phyloP scores from a whole-genome alignment of 1,140 invertebrate species.

The Drosophila malerkotliana region DNA sequence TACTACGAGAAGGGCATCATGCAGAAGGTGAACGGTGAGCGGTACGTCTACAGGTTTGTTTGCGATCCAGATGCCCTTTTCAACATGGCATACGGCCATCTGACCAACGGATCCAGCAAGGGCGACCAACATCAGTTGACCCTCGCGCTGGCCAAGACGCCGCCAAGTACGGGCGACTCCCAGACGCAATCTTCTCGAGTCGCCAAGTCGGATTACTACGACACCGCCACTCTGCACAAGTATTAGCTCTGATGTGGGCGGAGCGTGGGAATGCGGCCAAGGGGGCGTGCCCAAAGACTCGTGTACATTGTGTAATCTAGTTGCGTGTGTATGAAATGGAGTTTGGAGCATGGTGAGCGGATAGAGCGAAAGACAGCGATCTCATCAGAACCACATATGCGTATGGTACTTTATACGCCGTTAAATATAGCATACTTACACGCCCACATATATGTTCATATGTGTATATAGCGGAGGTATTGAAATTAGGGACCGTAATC shows the following conservation, averaged over 20 bases:
- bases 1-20: slow-evolving; percentile 99
- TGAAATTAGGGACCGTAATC: slow-evolving; percentile 5
- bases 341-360: slow-evolving; percentile 4
- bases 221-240: slow-evolving; percentile 61
- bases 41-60: slow-evolving; percentile 98
- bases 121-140: slow-evolving; percentile 68
- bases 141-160: slow-evolving; percentile 56
- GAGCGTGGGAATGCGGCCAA: slow-evolving; percentile 41
- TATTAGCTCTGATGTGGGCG: slow-evolving; percentile 47
- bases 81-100: slow-evolving; percentile 89
- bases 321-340: slow-evolving; percentile 35
- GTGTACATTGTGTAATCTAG: slow-evolving; percentile 79
- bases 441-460: slow-evolving; percentile 42
- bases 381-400: slow-evolving; percentile 53
- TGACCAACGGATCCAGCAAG: slow-evolving; percentile 48
- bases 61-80: slow-evolving; percentile 97
- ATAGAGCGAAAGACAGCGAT: slow-evolving; percentile 12
- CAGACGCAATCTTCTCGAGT: slow-evolving; percentile 59
- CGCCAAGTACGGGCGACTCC: slow-evolving; percentile 42
- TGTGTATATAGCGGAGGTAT: slow-evolving; percentile 42
- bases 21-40: slow-evolving; percentile 98
- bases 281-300: slow-evolving; percentile 55
- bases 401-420: slow-evolving; percentile 11
- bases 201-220: slow-evolving; percentile 71
- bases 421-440: slow-evolving; percentile 18